Conservation (phyloP, 2,888 invertebrate species). For the Odontomyia ornata region DNA sequence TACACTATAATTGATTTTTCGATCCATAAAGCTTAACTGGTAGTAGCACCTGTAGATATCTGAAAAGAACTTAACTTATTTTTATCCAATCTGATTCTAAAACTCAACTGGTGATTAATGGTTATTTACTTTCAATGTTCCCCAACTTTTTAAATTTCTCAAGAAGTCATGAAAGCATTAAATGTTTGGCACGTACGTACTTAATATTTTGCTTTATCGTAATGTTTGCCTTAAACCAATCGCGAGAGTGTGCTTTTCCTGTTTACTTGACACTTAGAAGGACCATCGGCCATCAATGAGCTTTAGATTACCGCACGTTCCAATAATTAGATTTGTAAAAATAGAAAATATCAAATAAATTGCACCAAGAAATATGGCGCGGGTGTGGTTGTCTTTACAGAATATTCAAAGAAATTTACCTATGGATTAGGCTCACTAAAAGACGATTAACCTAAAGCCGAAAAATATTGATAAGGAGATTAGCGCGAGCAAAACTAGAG, state of each 20-base stretch:
- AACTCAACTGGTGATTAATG: background rate
- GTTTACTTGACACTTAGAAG: slow-evolving; percentile 35
- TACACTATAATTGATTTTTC: too few relatives aligned
- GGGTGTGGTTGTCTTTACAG: slow-evolving; percentile 30
- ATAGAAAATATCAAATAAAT: background rate
- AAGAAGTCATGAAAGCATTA: slow-evolving; percentile 3
- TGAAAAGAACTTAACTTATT: too few relatives aligned
- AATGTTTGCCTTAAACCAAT: slow-evolving; percentile 26
- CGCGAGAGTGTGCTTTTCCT: slow-evolving; percentile 41
- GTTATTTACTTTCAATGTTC: background rate
- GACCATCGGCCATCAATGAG: slow-evolving; percentile 18
- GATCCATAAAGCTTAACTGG: too few relatives aligned
- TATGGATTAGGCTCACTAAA: slow-evolving; percentile 29
- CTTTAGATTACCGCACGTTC: slow-evolving; percentile 38
- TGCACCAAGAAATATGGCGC: background rate
- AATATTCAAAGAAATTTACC: slow-evolving; percentile 39
- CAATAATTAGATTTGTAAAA: slow-evolving; percentile 39
- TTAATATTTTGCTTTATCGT: background rate
- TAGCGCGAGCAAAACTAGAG: slow-evolving; percentile 11
- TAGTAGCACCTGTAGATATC: too few relatives aligned
- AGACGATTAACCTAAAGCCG: slow-evolving; percentile 15
- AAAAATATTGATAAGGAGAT: slow-evolving; percentile 43
- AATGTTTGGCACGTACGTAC: slow-evolving; percentile 36
- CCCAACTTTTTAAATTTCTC: background rate
- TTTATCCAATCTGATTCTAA: background rate